Evolutionary conservation across 2,797 vertebrate genomes (phyloP).

Genomic region (Neosilurus mollespiculum): DNA sequence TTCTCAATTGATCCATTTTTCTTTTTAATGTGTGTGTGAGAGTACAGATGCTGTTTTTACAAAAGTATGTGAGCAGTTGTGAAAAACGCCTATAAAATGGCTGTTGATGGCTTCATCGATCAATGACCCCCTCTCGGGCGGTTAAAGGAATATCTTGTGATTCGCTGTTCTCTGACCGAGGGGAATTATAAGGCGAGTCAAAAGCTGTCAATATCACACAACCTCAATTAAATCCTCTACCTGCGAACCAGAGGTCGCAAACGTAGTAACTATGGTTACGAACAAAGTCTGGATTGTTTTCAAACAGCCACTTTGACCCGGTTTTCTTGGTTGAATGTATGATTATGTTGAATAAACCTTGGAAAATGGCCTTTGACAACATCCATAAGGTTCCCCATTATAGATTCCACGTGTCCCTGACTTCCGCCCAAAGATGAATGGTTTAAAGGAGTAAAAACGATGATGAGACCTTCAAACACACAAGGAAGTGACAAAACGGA

Average conservation of each 20-base stretch:
- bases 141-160: neutral
- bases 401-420: neutral
- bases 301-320: neutral
- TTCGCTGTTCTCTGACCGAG: constrained; percentile 1
- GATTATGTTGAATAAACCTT: neutral
- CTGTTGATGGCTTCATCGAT: constrained; percentile 18
- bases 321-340: neutral
- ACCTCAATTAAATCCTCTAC: constrained; percentile 12
- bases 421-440: neutral
- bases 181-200: neutral
- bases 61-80: neutral
- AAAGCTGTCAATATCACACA: neutral
- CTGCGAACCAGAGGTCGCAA: neutral
- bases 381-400: neutral
- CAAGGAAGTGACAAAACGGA: constrained; percentile 18
- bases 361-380: neutral
- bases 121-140: neutral
- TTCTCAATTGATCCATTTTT: neutral
- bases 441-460: neutral
- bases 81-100: constrained; percentile 3
- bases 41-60: neutral
- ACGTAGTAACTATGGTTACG: constrained; percentile 11
- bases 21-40: neutral
- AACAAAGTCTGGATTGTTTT: neutral
- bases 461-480: neutral